phyloP scores from a whole-genome alignment of 2,888 invertebrate genomes.

The Salpingus planirostris region DNA sequence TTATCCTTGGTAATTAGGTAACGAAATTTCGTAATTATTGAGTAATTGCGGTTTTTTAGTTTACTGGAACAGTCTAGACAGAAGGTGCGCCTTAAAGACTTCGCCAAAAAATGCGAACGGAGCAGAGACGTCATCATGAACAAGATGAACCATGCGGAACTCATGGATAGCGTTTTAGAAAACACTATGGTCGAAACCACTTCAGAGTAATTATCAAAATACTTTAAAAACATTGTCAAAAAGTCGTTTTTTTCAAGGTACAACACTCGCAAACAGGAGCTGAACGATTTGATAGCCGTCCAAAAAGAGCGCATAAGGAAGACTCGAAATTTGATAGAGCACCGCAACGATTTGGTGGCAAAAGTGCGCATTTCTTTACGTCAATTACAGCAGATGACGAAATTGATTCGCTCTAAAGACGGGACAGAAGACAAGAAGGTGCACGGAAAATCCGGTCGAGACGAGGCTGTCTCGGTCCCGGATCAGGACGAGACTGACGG shows the following conservation, averaged over 20 bases:
- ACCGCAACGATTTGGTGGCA: slow-evolving; percentile 25
- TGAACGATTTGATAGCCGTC: slow-evolving; percentile 44
- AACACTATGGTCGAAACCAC: slow-evolving; percentile 32
- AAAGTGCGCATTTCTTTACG: slow-evolving; percentile 48
- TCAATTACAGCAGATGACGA: neutral
- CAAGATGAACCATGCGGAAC: slow-evolving; percentile 26
- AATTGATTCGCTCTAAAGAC: neutral
- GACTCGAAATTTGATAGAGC: neutral
- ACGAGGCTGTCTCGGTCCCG: neutral
- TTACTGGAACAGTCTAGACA: slow-evolving; percentile 30
- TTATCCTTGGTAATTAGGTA: slow-evolving; percentile 39
- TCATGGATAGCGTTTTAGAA: slow-evolving; percentile 24
- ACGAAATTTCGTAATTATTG: no score
- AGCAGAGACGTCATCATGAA: slow-evolving; percentile 26
- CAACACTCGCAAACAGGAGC: slow-evolving; percentile 41
- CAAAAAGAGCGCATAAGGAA: slow-evolving; percentile 34
- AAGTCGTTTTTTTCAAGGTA: slow-evolving; percentile 38
- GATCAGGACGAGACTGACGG: slow-evolving; percentile 8
- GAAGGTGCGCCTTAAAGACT: slow-evolving; percentile 23
- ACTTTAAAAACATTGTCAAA: slow-evolving; percentile 6
- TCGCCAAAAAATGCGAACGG: slow-evolving; percentile 23
- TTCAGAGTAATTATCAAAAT: no score
- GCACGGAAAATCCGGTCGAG: neutral
- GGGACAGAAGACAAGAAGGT: neutral
- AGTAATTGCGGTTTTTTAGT: slow-evolving; percentile 14